phyloP scores from a whole-genome alignment of 2,113 vertebrate species.

The Noctilio leporinus region DNA sequence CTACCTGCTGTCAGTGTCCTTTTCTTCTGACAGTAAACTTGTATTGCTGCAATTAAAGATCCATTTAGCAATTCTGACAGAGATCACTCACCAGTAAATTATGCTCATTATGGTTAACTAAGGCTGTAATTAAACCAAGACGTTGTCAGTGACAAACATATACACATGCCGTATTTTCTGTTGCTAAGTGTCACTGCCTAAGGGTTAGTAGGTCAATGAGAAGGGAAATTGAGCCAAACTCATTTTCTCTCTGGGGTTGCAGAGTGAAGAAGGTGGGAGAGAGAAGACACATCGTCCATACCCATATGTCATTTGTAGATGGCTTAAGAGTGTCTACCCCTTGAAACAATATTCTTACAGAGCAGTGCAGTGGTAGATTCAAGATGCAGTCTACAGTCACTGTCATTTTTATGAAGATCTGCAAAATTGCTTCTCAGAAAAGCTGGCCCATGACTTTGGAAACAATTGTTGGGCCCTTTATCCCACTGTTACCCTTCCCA shows the following conservation, averaged over 20 bases:
- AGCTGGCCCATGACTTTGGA: neutral
- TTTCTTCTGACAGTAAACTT: neutral
- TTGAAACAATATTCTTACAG: neutral
- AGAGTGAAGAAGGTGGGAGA: neutral
- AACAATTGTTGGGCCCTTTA: too few species aligned
- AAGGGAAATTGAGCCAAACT: neutral
- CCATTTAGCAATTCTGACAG: neutral
- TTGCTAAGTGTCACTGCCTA: neutral
- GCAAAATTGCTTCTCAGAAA: constrained; percentile 52
- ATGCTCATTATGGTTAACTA: neutral
- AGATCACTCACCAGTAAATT: neutral
- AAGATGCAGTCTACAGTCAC: neutral
- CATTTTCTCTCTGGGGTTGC: neutral
- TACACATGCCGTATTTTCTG: neutral
- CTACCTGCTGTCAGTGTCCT: neutral
- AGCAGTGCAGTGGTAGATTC: neutral
- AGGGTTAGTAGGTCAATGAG: neutral
- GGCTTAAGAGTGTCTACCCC: neutral
- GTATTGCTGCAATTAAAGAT: neutral
- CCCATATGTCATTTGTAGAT: constrained; percentile 59
- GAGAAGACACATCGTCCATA: neutral
- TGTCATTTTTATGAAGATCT: constrained; percentile 50
- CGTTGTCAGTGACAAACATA: neutral
- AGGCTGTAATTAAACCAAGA: neutral
- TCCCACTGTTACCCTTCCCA: neutral